Conservation (phyloP, 2,113 vertebrate species). For the Carollia perspicillata region DNA sequence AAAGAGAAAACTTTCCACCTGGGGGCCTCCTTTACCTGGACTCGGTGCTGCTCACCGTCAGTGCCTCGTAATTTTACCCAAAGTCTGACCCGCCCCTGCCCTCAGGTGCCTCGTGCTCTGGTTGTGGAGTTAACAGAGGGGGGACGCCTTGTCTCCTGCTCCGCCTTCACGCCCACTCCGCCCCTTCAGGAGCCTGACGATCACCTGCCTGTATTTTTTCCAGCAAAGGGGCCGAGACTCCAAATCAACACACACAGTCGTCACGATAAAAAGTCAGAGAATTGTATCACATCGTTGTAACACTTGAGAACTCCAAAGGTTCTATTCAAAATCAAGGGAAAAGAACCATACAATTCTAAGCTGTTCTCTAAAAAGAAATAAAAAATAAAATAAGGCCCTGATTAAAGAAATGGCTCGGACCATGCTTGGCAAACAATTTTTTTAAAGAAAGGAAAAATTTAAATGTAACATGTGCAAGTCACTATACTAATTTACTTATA, state of each 20-base stretch:
- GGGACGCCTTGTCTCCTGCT: accelerated
- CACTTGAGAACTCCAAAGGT: background rate
- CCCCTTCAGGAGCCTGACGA: background rate
- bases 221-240: background rate
- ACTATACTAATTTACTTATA: constrained; percentile 63
- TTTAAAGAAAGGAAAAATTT: constrained; percentile 25
- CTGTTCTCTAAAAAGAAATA: background rate
- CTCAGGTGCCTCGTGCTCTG: too few relatives aligned
- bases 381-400: background rate
- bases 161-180: background rate
- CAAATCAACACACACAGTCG: background rate
- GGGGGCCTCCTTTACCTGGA: background rate
- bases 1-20: background rate
- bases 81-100: background rate
- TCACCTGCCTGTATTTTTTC: background rate
- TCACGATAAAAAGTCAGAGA: background rate
- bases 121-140: background rate
- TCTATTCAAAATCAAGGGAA: background rate
- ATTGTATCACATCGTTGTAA: background rate
- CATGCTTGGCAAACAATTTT: constrained; percentile 30
- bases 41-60: background rate
- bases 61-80: background rate
- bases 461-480: constrained; percentile 37
- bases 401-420: constrained; percentile 6
- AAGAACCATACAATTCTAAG: background rate